A percentile compares a stretch with the other conserved stretches of the same genome.
Conservation (phyloP, 2,888 invertebrate genomes). For the Clitarchus hookeri region DNA sequence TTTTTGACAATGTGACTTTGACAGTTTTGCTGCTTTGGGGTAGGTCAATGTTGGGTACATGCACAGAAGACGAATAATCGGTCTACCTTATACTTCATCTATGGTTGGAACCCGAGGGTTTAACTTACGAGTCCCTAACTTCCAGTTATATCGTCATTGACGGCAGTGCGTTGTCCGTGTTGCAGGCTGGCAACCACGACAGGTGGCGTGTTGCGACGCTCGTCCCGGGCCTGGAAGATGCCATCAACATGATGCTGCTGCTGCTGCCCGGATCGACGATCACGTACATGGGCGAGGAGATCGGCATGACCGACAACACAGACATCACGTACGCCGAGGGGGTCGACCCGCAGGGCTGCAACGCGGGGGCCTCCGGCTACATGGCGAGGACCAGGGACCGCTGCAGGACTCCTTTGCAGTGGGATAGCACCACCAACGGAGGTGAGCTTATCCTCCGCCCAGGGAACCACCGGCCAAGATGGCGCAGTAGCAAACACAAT, state of each 20-base stretch:
- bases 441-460: too few relatives aligned
- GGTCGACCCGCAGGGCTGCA: conserved; percentile 62
- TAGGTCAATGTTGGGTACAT: too few relatives aligned
- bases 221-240: conserved; percentile 71
- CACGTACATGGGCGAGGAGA: conserved; percentile 86
- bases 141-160: too few relatives aligned
- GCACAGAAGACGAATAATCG: too few relatives aligned
- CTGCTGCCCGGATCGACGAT: conserved; percentile 85
- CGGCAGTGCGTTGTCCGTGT: too few relatives aligned
- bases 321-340: conserved; percentile 51
- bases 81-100: too few relatives aligned
- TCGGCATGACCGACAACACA: conserved; percentile 67
- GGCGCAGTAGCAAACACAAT: too few relatives aligned
- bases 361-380: conserved; percentile 63
- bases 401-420: conserved; percentile 79
- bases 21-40: too few relatives aligned
- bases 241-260: conserved; percentile 79
- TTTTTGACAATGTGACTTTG: too few relatives aligned
- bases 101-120: too few relatives aligned
- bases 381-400: conserved; percentile 68
- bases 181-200: conserved; percentile 78
- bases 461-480: too few relatives aligned
- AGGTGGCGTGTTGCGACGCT: conserved; percentile 70
- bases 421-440: conserved; percentile 65
- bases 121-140: too few relatives aligned